Conservation (phyloP, 2,797 vertebrate species). For the Taenioides sp. region DNA sequence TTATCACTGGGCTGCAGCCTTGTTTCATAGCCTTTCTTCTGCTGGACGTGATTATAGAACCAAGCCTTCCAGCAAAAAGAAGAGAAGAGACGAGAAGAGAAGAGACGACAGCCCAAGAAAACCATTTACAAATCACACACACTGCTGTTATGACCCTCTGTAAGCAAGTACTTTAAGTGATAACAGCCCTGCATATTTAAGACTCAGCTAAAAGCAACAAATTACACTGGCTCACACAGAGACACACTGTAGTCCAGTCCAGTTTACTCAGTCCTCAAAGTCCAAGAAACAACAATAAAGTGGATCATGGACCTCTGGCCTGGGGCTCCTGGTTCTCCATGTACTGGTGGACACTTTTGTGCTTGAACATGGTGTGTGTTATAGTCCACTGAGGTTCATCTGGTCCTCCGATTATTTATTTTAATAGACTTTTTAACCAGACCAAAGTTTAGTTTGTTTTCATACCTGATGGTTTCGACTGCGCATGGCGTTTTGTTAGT, state of each 20-base stretch:
- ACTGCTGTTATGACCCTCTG: not conserved
- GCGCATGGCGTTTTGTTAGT: too few species aligned
- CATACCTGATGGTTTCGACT: too few species aligned
- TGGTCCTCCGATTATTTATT: too few species aligned
- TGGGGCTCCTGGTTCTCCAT: too few species aligned
- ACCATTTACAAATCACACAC: slow-evolving; percentile 1
- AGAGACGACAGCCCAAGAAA: not conserved
- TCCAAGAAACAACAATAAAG: too few species aligned
- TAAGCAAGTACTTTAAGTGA: not conserved
- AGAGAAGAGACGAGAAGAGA: slow-evolving; percentile 3
- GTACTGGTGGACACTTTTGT: too few species aligned
- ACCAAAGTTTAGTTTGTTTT: too few species aligned
- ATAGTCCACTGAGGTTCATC: too few species aligned
- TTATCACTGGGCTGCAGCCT: slow-evolving; percentile 38
- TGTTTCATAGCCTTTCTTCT: slow-evolving; percentile 35
- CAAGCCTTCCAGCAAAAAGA: slow-evolving; percentile 18
- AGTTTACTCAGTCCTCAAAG: not conserved
- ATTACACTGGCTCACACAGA: not conserved
- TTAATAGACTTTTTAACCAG: too few species aligned
- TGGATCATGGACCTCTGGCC: too few species aligned
- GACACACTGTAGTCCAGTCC: not conserved
- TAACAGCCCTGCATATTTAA: not conserved
- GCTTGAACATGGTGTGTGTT: too few species aligned
- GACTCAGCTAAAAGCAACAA: not conserved
- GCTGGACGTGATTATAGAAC: slow-evolving; percentile 26